These are phyloP conservation scores for Vulpes ferrilata DNA, from an alignment of 2,113 vertebrate genomes.

Conservation along the genomic window DNA sequence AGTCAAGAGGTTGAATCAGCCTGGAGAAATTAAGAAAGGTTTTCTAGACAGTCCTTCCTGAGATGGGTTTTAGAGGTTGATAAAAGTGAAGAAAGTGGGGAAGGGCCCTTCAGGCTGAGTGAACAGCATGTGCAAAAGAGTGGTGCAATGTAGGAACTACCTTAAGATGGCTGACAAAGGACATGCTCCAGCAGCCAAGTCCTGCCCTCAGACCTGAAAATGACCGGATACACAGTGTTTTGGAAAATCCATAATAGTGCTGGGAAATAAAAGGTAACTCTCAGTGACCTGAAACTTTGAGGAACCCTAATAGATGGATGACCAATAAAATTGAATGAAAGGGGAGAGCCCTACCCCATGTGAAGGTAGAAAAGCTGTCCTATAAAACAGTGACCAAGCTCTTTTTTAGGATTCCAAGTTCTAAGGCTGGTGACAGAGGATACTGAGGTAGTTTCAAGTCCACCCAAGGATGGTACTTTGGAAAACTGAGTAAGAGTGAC, in stretches of 20 bases:
- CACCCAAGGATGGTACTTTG: background rate
- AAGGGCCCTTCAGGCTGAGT: background rate
- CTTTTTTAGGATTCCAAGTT: background rate
- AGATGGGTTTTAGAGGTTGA: background rate
- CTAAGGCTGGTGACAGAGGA: background rate
- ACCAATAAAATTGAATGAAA: background rate
- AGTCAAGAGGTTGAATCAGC: background rate
- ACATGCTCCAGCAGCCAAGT: background rate
- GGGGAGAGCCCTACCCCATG: background rate
- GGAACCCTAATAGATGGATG: background rate
- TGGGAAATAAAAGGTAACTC: background rate
- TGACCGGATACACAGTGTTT: background rate
- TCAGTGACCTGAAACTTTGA: background rate
- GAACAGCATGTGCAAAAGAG: background rate
- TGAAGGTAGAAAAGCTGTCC: background rate
- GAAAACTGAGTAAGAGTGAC: background rate
- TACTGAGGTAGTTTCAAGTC: background rate
- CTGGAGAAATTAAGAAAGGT: background rate
- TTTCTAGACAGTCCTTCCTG: background rate
- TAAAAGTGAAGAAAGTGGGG: background rate
- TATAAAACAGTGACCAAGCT: background rate
- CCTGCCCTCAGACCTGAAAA: background rate
- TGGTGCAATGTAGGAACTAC: accelerated
- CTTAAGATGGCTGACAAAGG: background rate
- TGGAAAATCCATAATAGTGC: background rate